A percentile compares a stretch with the other conserved stretches of the same genome.
Conservation (phyloP, 1,140 invertebrate genomes). For the Bombus pascuorum region DNA sequence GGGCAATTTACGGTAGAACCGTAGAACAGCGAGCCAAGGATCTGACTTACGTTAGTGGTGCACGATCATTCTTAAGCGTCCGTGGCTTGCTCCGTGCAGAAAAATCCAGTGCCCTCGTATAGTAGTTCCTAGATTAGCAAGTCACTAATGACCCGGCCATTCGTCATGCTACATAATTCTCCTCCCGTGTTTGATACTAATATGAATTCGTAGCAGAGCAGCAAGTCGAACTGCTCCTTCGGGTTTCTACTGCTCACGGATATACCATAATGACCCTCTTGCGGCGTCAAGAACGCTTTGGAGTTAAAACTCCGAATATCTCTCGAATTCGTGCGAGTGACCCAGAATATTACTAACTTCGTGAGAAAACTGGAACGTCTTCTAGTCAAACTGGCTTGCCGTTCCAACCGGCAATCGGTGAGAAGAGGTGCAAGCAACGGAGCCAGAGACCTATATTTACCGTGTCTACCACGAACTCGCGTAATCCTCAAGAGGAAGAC, state of each 20-base stretch:
- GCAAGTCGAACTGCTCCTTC: neutral
- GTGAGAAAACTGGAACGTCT: slow-evolving; percentile 49
- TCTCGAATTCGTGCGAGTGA: slow-evolving; percentile 46
- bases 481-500: slow-evolving; percentile 26
- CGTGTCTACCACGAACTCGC: slow-evolving; percentile 30
- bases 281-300: no score
- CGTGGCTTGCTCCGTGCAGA: neutral
- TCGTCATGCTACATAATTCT: slow-evolving; percentile 34
- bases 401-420: slow-evolving; percentile 33
- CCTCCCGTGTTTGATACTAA: slow-evolving; percentile 30
- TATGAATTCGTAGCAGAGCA: neutral
- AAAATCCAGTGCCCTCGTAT: slow-evolving; percentile 11
- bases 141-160: slow-evolving; percentile 47
- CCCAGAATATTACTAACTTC: slow-evolving; percentile 52
- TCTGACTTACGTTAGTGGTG: neutral
- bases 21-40: neutral
- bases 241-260: neutral
- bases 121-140: slow-evolving; percentile 37
- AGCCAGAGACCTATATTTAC: slow-evolving; percentile 59
- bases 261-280: slow-evolving; percentile 9
- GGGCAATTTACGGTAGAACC: slow-evolving; percentile 21
- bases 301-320: slow-evolving; percentile 1
- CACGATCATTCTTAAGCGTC: slow-evolving; percentile 4
- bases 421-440: slow-evolving; percentile 48
- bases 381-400: slow-evolving; percentile 53